Percentiles rank a stretch among this genome's conserved stretches.
phyloP scores from a whole-genome alignment of 2,888 invertebrate species.

The Vesta saturnalis region DNA sequence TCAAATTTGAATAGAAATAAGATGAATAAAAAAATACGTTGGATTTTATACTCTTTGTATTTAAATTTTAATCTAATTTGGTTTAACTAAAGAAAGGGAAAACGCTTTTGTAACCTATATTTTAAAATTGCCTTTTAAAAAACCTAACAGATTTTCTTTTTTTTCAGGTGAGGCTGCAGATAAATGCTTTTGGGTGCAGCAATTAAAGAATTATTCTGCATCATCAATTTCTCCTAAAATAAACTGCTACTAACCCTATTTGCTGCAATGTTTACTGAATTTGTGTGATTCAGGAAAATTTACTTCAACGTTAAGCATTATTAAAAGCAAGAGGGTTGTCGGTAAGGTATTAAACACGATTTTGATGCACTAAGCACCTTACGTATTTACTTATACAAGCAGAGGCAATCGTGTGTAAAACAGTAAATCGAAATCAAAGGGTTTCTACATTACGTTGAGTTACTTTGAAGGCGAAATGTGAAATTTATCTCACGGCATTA shows the following conservation, averaged over 20 bases:
- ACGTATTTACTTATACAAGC: slow-evolving; percentile 6
- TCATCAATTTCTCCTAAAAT: not conserved
- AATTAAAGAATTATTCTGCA: too few relatives aligned
- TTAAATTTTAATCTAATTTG: too few relatives aligned
- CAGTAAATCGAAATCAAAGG: slow-evolving; percentile 11
- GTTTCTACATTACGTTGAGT: not conserved
- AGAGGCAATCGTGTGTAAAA: slow-evolving; percentile 4
- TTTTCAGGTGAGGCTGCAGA: too few relatives aligned
- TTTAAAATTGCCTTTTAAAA: too few relatives aligned
- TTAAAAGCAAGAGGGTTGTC: not conserved
- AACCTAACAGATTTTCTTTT: too few relatives aligned
- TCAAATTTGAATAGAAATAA: too few relatives aligned
- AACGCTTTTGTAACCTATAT: too few relatives aligned
- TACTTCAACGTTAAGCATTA: not conserved
- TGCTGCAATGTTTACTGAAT: not conserved
- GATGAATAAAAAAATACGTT: too few relatives aligned
- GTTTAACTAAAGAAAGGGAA: too few relatives aligned
- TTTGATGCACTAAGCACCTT: slow-evolving; percentile 10
- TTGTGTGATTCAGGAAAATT: slow-evolving; percentile 2
- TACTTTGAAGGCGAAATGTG: not conserved
- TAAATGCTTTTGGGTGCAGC: too few relatives aligned
- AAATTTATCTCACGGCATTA: not conserved
- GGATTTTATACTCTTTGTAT: too few relatives aligned
- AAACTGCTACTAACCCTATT: not conserved
- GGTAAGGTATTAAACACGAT: slow-evolving; percentile 1